Conservation (phyloP, 2,888 invertebrate species). For the Drosophila ustulata region DNA sequence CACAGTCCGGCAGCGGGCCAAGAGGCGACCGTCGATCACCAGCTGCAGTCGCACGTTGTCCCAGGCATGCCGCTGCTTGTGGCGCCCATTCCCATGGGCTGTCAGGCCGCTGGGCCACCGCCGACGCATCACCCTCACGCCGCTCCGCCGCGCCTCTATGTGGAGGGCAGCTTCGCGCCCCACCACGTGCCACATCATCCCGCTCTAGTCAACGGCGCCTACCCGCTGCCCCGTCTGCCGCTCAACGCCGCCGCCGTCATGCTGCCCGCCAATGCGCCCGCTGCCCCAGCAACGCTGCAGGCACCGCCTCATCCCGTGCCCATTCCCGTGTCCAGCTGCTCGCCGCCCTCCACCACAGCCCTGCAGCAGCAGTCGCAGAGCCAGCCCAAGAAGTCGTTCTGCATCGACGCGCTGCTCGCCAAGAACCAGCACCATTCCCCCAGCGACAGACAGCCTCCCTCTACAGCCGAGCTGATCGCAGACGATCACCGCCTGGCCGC, state of each 20-base stretch:
- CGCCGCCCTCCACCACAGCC: constrained; percentile 45
- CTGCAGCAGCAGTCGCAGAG: constrained; percentile 64
- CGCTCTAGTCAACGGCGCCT: constrained; percentile 59
- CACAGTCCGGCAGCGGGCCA: constrained; percentile 67
- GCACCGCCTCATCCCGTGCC: constrained; percentile 32
- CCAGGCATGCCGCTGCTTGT: constrained; percentile 68
- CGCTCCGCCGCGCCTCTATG: constrained; percentile 58
- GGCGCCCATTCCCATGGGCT: constrained; percentile 66
- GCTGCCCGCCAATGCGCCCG: constrained; percentile 56
- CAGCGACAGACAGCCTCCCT: constrained; percentile 39
- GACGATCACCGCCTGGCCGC: constrained; percentile 76
- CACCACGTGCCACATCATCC: constrained; percentile 77
- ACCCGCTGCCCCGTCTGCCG: constrained; percentile 78
- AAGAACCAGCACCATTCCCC: constrained; percentile 85
- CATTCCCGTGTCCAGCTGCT: constrained; percentile 40
- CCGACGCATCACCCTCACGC: constrained; percentile 42
- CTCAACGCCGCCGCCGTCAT: constrained; percentile 65
- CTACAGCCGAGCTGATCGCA: constrained; percentile 40
- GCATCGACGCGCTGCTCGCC: constrained; percentile 95
- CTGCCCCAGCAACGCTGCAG: constrained; percentile 11
- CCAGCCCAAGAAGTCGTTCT: constrained; percentile 91
- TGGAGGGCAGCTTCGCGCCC: constrained; percentile 58
- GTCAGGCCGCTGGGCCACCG: constrained; percentile 31
- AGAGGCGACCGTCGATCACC: constrained; percentile 30
- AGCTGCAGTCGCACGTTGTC: constrained; percentile 25